A percentile compares a stretch with the other conserved stretches of the same genome.
These are phyloP conservation scores for Edolisoma coerulescens DNA, from an alignment of 2,113 vertebrate species.

Conservation along the genomic window DNA sequence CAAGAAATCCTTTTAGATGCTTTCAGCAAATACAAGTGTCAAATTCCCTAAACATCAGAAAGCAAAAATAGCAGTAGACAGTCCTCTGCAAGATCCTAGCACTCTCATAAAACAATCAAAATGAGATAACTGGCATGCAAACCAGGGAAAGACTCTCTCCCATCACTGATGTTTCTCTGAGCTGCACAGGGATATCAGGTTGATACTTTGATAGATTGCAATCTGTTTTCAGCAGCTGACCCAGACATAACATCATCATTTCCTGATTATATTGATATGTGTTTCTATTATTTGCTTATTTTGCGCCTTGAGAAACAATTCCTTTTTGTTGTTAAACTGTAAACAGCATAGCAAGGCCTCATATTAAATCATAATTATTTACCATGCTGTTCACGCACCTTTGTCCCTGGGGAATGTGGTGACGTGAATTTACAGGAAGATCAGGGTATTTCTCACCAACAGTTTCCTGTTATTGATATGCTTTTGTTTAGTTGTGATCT, in stretches of 20 bases:
- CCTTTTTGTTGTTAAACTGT: constrained; percentile 82
- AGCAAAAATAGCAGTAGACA: not conserved
- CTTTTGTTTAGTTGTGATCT: constrained; percentile 94
- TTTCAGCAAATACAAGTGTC: not conserved
- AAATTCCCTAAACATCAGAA: not conserved
- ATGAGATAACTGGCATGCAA: not conserved
- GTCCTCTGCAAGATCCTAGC: not conserved
- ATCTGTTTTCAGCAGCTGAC: constrained; percentile 77
- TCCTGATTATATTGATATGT: constrained; percentile 84
- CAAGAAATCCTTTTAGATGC: not conserved
- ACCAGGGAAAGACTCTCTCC: not conserved
- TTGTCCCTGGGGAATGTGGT: constrained; percentile 90
- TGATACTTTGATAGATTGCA: constrained; percentile 71
- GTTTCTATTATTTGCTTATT: constrained; percentile 84
- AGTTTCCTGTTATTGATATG: constrained; percentile 98
- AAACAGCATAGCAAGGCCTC: constrained; percentile 86
- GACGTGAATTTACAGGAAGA: constrained; percentile 97
- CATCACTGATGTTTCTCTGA: not conserved
- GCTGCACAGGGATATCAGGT: constrained; percentile 13
- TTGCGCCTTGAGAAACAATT: constrained; percentile 86
- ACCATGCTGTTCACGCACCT: constrained; percentile 89
- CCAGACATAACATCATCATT: constrained; percentile 83
- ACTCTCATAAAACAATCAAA: not conserved
- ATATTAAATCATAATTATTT: constrained; percentile 96
- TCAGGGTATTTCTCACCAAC: constrained; percentile 98